These are phyloP conservation scores for Leptinotarsa haldemani DNA, from an alignment of 2,888 invertebrate species.

Conservation along the genomic window DNA sequence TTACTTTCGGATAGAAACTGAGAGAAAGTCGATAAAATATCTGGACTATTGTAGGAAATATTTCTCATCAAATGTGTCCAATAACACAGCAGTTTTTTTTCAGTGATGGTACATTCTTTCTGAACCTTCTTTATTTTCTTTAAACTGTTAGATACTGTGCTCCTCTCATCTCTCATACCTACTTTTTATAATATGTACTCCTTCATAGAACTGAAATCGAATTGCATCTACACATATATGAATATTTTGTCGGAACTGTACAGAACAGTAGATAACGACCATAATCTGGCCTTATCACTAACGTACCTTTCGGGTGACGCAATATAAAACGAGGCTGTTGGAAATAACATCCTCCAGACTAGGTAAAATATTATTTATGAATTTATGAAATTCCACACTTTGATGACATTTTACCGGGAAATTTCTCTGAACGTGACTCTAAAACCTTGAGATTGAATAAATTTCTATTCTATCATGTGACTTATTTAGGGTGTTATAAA, in stretches of 20 bases:
- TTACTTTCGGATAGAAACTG: too few relatives aligned
- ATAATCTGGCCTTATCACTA: conserved; percentile 41
- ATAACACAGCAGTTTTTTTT: too few relatives aligned
- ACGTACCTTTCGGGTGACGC: conserved; percentile 43
- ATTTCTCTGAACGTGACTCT: conserved; percentile 2
- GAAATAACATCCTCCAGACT: conserved; percentile 35
- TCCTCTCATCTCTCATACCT: too few relatives aligned
- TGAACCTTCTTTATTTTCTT: too few relatives aligned
- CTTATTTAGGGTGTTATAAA: not conserved
- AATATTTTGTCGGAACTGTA: conserved; percentile 43
- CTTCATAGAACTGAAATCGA: not conserved
- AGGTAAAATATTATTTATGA: conserved; percentile 34
- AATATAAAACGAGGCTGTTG: conserved; percentile 39
- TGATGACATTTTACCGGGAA: not conserved
- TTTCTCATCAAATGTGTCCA: too few relatives aligned
- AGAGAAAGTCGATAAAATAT: too few relatives aligned
- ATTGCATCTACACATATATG: conserved; percentile 17
- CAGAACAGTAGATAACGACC: conserved; percentile 38
- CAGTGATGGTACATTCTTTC: too few relatives aligned
- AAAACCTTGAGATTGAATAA: not conserved
- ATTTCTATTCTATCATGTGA: not conserved
- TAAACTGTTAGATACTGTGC: too few relatives aligned
- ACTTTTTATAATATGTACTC: not conserved
- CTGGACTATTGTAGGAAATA: too few relatives aligned
- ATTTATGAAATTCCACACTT: conserved; percentile 35